Base-by-base conservation (phyloP, 2,888 invertebrate genomes). In the Eurytoma adleriae region DNA sequence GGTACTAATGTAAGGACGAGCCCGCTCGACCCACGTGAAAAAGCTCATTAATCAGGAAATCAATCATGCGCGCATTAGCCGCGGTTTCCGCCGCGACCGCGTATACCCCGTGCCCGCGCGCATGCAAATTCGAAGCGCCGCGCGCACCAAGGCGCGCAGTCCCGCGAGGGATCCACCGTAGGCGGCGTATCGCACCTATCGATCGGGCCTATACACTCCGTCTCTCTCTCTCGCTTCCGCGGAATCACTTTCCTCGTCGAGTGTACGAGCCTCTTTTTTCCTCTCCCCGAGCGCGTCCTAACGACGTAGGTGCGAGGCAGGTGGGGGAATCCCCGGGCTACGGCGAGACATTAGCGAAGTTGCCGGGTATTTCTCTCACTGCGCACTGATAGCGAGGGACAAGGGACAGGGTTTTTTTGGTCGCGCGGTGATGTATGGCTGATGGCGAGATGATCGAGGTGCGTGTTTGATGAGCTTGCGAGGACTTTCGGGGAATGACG, bases 11-110 rank as follows among this genome's bases (percentile, higher is more conserved):
- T 40, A 40, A 40, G 40, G 40, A 40, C 40, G 40, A 40, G 40
- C 40, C n/a, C 2, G 48, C 59, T 24, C 62, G n/a, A n/a, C 0
- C 40, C 16, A 48, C 57, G 16, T 50, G 62, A 80, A 40, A 77
- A 72, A 73, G 59, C 78, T 81, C 77, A 70, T 81, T 78, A 78
- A 78, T 66, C 74, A 71, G 69, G 62, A 61, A 73, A 81, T 81
- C 78, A 78, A 81, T 81, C 73, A 54, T 18, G 20, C 66, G 52
- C 59, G 62, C 72, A 72, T 77, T 62, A 72, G 56, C 59, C 75
- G 64, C 59, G 52, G 70, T 59, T 64, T 77, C 52, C 64, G 30
- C 13, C n/a, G 30, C 56, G 24, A 24, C 48, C 56, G 18, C 54
- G n/a, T n/a, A 4, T 3, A 52, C 24, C 48, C 30, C 64, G 40